A percentile compares a stretch with the other conserved stretches of the same genome.
Evolutionary conservation across 35 echinoderm and acorn worm genomes (phyloP).

Genomic region (Patiria miniata): DNA sequence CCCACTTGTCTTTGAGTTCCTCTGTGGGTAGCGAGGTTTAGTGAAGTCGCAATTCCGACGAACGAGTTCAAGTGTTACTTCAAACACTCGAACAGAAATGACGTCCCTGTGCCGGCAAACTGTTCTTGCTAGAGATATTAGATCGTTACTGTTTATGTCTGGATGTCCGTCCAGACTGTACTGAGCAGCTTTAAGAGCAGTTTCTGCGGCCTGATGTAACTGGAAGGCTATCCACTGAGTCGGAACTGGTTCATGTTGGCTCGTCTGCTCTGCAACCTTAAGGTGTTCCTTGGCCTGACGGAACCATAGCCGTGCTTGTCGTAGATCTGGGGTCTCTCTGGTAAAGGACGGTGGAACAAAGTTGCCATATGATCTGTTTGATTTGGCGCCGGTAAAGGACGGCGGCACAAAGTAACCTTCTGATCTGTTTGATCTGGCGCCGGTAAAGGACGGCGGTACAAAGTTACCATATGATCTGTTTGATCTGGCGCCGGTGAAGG

Average conservation of each 20-base stretch:
- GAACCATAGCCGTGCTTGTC: conserved; percentile 44
- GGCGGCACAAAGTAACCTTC: no score
- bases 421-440: no score
- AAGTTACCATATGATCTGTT: no score
- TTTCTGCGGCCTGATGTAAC: conserved; percentile 41
- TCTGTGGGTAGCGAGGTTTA: conserved; percentile 27
- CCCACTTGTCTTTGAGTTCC: background rate
- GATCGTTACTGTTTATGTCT: background rate
- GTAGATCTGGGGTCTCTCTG: conserved; percentile 28
- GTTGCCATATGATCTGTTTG: background rate
- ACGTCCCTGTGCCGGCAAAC: background rate
- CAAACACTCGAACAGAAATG: background rate
- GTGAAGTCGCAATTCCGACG: background rate
- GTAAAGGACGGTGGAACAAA: conserved; percentile 47
- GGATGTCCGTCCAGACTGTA: conserved; percentile 29
- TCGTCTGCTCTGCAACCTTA: background rate
- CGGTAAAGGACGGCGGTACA: no score
- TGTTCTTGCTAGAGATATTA: background rate
- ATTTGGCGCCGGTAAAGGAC: no score
- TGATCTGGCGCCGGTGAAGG: no score
- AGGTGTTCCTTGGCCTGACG: conserved; percentile 55
- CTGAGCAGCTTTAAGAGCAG: conserved; percentile 42
- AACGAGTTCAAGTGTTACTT: background rate
- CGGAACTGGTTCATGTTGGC: background rate
- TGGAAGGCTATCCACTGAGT: conserved; percentile 27